These are phyloP conservation scores for Pectinophora gossypiella DNA, from an alignment of 1,140 invertebrate species.

Conservation along the genomic window DNA sequence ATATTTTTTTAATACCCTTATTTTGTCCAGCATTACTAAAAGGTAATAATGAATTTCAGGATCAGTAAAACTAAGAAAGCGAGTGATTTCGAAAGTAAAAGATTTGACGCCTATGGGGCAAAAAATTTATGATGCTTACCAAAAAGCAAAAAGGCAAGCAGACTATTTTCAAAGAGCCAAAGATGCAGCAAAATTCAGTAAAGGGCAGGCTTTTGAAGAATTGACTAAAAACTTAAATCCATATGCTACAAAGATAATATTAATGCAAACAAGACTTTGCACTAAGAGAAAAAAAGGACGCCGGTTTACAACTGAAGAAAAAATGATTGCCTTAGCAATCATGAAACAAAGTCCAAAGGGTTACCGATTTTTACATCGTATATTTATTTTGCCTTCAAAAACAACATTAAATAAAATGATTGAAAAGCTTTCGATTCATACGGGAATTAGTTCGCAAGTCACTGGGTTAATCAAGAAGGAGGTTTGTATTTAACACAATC, in stretches of 20 bases:
- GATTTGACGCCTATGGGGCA: background rate
- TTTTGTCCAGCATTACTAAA: too few relatives aligned
- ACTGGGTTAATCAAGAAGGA: too few relatives aligned
- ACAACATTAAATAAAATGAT: slow-evolving; percentile 1
- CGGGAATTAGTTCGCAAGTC: too few relatives aligned
- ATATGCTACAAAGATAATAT: slow-evolving; percentile 1
- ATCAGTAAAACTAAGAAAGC: too few relatives aligned
- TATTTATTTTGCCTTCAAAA: slow-evolving; percentile 2
- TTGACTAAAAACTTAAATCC: slow-evolving; percentile 1
- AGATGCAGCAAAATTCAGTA: slow-evolving; percentile 2
- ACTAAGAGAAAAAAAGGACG: slow-evolving; percentile 5
- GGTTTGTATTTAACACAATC: slow-evolving; percentile 6
- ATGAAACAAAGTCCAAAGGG: slow-evolving; percentile 17
- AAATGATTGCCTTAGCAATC: slow-evolving; percentile 6
- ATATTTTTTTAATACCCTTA: too few relatives aligned
- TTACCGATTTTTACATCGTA: slow-evolving; percentile 5
- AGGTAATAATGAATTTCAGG: too few relatives aligned
- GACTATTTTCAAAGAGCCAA: slow-evolving; percentile 6
- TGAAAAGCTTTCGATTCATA: background rate
- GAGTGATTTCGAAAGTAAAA: too few relatives aligned
- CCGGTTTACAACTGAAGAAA: slow-evolving; percentile 11
- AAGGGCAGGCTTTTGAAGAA: slow-evolving; percentile 4
- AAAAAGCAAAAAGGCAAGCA: background rate
- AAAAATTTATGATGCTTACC: slow-evolving; percentile 8
- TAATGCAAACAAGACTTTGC: slow-evolving; percentile 9